Conservation (phyloP, 2,888 invertebrate genomes). For the Laspeyria flexula region DNA sequence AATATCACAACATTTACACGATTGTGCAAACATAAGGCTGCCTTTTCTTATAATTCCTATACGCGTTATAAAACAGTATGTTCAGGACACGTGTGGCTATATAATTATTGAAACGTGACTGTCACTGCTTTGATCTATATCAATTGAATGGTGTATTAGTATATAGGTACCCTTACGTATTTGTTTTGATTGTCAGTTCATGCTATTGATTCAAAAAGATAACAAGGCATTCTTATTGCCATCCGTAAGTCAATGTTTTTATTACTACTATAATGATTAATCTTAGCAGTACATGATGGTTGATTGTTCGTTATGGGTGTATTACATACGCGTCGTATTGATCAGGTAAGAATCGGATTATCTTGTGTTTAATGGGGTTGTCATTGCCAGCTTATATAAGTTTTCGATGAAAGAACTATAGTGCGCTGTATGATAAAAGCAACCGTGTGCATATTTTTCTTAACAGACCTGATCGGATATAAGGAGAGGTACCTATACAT, state of each 20-base stretch:
- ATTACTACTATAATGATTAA: not conserved
- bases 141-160: conserved; percentile 5
- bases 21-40: not conserved
- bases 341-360: not conserved
- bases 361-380: too few relatives aligned
- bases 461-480: too few relatives aligned
- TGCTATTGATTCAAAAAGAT: conserved; percentile 1
- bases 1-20: conserved; percentile 24
- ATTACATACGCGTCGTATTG: not conserved
- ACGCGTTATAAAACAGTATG: conserved; percentile 11
- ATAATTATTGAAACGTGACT: conserved; percentile 31
- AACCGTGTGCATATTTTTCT: too few relatives aligned
- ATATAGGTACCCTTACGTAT: not conserved
- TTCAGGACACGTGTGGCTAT: conserved; percentile 24
- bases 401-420: too few relatives aligned
- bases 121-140: conserved; percentile 2
- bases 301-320: not conserved
- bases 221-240: not conserved
- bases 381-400: too few relatives aligned
- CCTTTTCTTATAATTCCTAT: conserved; percentile 11
- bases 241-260: not conserved
- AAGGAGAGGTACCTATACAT: too few relatives aligned
- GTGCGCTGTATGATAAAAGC: too few relatives aligned
- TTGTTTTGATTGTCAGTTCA: conserved; percentile 1
- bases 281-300: not conserved